Evolutionary conservation across 2,113 vertebrate species (phyloP), one percentile per base, ranked within the genome.

Genomic region (Strix aluco): DNA sequence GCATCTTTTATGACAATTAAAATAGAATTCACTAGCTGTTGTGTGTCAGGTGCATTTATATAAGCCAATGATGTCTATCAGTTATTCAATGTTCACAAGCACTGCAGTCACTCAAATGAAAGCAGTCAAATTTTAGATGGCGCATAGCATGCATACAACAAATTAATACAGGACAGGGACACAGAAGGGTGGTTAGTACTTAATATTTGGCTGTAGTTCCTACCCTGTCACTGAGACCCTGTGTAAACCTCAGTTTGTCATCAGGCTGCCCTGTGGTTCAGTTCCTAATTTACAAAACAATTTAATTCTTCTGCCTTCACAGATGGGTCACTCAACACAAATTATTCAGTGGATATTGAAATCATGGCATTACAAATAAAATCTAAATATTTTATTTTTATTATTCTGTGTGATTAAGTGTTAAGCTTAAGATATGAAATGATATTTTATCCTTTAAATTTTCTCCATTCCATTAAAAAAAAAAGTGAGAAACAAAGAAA

Each of bases 1-100:
- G 22, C 30, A 82, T 77, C 74, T 96, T 89, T 94, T 70, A 90
- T 88, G 89, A 91, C 86, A 92, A 92, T 90, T 96, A 94, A 94
- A 94, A 85, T 21, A 85, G 73, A 80, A 54, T 94, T 93, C 89
- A 92, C 49, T 34, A 92, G 66, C 84, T 92, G 77, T 55, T 87
- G 70, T 21, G 51, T 92, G 88, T 80, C 91, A 94, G 82, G n/a
- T 57, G 32, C 14, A 2, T 91, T 94, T 89, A 92, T 29, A 13
- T 27, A 91, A 89, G 42, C 22, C 89, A 92, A 51, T 65, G 49
- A 93, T 67, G 57, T 79, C 73, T 92, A 71, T 73, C 78, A 92
- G 81, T 80, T 92, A 91, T 63, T 71, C 86, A 79, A 42, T 36
- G 36, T 51, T 91, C 80, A 65, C 52, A 75, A 67, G 47, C 61